Evolutionary conservation across 2,113 vertebrate genomes (phyloP).

Genomic region (Megalops atlanticus): DNA sequence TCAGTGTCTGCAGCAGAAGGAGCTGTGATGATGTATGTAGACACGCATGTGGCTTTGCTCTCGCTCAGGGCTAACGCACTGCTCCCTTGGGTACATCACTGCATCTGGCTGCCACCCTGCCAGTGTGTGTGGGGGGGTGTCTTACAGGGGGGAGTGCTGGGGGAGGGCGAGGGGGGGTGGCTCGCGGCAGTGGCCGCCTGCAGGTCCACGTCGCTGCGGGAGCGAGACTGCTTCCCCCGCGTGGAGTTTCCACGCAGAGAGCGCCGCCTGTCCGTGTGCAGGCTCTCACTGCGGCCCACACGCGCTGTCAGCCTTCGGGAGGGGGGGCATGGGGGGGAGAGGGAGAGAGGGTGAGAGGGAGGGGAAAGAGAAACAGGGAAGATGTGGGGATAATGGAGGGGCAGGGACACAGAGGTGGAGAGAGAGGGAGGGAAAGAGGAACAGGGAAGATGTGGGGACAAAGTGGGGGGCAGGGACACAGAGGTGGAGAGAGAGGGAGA

Average conservation of each 20-base stretch:
- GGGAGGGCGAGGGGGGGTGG: constrained; percentile 59
- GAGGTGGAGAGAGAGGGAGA: background rate
- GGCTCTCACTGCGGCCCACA: constrained; percentile 85
- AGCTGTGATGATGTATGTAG: too few relatives aligned
- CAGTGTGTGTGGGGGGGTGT: constrained; percentile 46
- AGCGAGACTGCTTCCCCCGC: constrained; percentile 84
- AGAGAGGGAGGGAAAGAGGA: background rate
- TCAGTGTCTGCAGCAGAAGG: too few relatives aligned
- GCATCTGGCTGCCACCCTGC: constrained; percentile 53
- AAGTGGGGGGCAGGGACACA: background rate
- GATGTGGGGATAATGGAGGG: too few relatives aligned
- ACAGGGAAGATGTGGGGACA: too few relatives aligned
- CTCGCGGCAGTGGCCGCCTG: constrained; percentile 66
- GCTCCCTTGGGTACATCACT: too few relatives aligned
- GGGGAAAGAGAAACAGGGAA: background rate
- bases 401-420: too few relatives aligned
- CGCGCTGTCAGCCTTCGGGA: constrained; percentile 60
- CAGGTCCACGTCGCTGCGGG: constrained; percentile 91
- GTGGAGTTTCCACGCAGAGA: constrained; percentile 78
- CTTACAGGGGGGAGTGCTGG: constrained; percentile 67
- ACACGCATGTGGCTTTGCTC: too few relatives aligned
- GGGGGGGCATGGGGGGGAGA: constrained; percentile 7
- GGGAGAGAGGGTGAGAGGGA: background rate
- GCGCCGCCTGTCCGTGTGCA: constrained; percentile 81
- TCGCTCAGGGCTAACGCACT: too few relatives aligned